These are phyloP conservation scores for Hyles lineata DNA, from an alignment of 2,888 invertebrate species.

Conservation along the genomic window DNA sequence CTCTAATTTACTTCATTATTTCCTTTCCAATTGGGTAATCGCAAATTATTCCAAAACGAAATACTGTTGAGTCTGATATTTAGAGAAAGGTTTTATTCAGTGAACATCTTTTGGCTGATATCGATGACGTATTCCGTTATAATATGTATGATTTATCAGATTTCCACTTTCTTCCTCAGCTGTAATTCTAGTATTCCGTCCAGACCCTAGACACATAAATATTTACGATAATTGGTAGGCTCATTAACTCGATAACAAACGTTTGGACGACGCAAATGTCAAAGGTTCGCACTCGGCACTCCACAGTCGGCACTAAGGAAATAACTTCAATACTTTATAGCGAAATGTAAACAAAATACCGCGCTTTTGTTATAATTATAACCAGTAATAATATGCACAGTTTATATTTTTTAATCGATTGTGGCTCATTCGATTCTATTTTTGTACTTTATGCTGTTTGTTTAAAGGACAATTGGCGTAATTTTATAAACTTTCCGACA, in stretches of 20 bases:
- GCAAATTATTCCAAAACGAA: too few species aligned
- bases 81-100: too few species aligned
- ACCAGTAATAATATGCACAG: background rate
- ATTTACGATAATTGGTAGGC: constrained; percentile 45
- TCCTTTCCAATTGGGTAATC: too few species aligned
- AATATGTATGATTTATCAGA: too few species aligned
- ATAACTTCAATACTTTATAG: constrained; percentile 18
- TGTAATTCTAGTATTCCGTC: too few species aligned
- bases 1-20: too few species aligned
- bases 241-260: constrained; percentile 47
- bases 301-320: constrained; percentile 30
- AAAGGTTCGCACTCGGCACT: constrained; percentile 42
- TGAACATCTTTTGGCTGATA: too few species aligned
- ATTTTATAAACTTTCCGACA: background rate
- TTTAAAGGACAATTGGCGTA: background rate
- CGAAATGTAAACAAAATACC: constrained; percentile 12
- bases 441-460: background rate
- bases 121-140: too few species aligned
- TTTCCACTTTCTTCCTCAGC: too few species aligned
- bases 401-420: background rate
- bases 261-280: constrained; percentile 48
- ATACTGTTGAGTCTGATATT: too few species aligned
- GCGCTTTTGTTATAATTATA: background rate
- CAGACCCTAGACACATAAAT: background rate
- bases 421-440: background rate